Percentiles rank a stretch among this genome's conserved stretches.
Conservation (phyloP, 2,888 invertebrate species). For the Ferrisia virgata region DNA sequence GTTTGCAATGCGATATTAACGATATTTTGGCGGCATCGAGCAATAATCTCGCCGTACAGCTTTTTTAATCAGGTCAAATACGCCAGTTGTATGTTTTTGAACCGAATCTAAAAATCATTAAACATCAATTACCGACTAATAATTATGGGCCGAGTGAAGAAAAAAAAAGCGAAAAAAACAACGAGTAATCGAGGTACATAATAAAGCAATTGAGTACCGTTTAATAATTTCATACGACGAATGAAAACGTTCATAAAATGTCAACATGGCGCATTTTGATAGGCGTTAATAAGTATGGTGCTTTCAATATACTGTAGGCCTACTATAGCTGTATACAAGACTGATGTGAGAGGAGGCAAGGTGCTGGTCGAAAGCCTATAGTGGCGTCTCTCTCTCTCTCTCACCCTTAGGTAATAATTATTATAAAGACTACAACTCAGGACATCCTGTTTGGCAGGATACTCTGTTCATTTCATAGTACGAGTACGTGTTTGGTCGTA, state of each 20-base stretch:
- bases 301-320: too few species aligned
- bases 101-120: neutral
- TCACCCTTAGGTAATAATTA: neutral
- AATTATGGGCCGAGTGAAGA: neutral
- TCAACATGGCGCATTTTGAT: neutral
- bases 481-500: neutral
- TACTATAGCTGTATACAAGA: too few species aligned
- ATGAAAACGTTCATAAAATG: neutral
- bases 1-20: neutral
- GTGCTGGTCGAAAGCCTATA: neutral
- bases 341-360: neutral
- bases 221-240: constrained; percentile 9
- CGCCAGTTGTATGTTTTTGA: neutral
- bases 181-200: neutral
- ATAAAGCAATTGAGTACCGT: constrained; percentile 1
- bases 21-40: too few species aligned
- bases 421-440: constrained; percentile 1
- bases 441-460: constrained; percentile 32
- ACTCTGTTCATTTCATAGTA: too few species aligned
- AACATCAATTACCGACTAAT: neutral
- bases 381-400: neutral
- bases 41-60: too few species aligned
- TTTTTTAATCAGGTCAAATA: neutral
- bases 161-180: neutral
- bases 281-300: neutral